Conservation (phyloP, 2,113 vertebrate species). For the Raja brachyura region DNA sequence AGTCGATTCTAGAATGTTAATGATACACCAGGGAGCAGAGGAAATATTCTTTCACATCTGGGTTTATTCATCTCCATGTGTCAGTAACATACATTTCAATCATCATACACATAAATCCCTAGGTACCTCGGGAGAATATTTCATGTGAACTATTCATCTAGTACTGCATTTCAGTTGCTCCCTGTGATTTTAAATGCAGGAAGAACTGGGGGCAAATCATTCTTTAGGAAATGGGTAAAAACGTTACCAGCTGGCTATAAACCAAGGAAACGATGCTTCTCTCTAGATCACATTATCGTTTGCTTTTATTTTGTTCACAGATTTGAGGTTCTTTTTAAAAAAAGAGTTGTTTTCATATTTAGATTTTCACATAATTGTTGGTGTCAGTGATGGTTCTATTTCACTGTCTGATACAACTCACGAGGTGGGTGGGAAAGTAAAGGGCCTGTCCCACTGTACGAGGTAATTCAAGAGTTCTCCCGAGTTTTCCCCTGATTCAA, state of each 20-base stretch:
- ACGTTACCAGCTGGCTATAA: neutral
- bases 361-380: neutral
- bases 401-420: neutral
- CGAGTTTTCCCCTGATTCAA: no score
- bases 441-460: no score
- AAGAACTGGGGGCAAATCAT: neutral
- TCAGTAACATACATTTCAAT: constrained; percentile 27
- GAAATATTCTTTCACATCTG: neutral
- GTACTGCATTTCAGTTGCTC: neutral
- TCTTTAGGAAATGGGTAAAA: neutral
- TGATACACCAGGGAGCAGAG: neutral
- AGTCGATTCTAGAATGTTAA: neutral
- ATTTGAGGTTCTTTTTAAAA: neutral
- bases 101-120: neutral
- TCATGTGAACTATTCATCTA: constrained; percentile 9
- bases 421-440: neutral
- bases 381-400: neutral
- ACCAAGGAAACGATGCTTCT: neutral
- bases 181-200: neutral
- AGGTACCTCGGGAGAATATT: neutral
- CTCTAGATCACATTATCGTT: neutral
- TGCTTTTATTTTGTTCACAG: neutral
- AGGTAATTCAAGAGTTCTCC: no score
- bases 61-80: constrained; percentile 25
- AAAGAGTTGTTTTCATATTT: neutral